These are phyloP conservation scores for Silvanus unidentatus DNA, from an alignment of 2,888 invertebrate genomes.

Conservation along the genomic window DNA sequence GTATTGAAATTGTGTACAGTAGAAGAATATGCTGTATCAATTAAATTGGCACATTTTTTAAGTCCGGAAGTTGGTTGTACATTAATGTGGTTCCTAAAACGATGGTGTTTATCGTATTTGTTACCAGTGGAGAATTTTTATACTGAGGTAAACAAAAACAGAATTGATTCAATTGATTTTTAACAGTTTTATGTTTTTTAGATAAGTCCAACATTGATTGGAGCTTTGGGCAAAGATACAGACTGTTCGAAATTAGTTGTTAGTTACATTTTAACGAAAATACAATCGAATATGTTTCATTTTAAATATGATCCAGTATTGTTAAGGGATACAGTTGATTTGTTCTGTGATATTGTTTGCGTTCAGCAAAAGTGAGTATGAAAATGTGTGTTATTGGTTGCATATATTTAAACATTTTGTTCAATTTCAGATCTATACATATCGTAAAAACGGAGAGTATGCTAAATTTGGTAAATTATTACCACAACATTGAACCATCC, in stretches of 20 bases:
- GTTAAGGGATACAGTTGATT: slow-evolving; percentile 57
- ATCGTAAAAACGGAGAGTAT: slow-evolving; percentile 55
- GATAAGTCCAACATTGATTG: slow-evolving; percentile 56
- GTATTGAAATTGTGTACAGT: slow-evolving; percentile 70
- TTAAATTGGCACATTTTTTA: slow-evolving; percentile 59
- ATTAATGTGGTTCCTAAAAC: slow-evolving; percentile 71
- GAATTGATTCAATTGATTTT: slow-evolving; percentile 5
- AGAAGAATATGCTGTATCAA: slow-evolving; percentile 65
- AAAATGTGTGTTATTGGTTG: slow-evolving; percentile 1
- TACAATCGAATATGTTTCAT: slow-evolving; percentile 56
- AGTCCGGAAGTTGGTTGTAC: slow-evolving; percentile 76
- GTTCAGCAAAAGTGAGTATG: slow-evolving; percentile 44
- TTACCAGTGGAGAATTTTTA: slow-evolving; percentile 58
- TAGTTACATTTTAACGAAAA: slow-evolving; percentile 59
- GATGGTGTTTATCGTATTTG: slow-evolving; percentile 71
- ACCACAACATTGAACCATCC: slow-evolving; percentile 49
- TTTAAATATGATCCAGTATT: slow-evolving; percentile 59
- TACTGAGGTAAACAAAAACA: slow-evolving; percentile 50
- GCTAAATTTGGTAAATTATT: slow-evolving; percentile 50
- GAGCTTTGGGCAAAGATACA: slow-evolving; percentile 62
- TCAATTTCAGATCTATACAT: slow-evolving; percentile 47
- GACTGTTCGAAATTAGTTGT: slow-evolving; percentile 58
- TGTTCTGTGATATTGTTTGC: slow-evolving; percentile 48
- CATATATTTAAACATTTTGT: neutral
- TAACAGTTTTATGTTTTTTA: slow-evolving; percentile 30